Conservation (phyloP, 1,140 invertebrate species). For the Drosophila fuyamai region DNA sequence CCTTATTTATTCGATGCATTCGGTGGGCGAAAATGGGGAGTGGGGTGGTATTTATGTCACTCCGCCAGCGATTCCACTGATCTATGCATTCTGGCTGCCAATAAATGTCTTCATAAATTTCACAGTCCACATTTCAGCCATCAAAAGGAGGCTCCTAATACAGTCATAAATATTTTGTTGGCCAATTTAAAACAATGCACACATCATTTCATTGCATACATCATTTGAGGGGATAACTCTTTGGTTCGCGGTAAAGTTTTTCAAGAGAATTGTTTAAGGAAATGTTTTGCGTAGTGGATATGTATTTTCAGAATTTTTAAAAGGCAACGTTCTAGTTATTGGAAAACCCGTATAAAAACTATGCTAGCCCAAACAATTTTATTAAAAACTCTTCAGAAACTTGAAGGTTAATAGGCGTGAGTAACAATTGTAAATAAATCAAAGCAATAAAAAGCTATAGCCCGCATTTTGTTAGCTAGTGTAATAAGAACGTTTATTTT, state of each 20-base stretch:
- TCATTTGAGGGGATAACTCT: slow-evolving; percentile 27
- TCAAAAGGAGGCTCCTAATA: slow-evolving; percentile 45
- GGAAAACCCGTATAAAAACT: too few relatives aligned
- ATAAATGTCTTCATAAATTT: slow-evolving; percentile 81
- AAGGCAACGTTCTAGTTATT: too few relatives aligned
- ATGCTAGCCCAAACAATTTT: too few relatives aligned
- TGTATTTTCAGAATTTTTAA: slow-evolving; percentile 3
- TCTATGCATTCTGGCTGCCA: slow-evolving; percentile 70
- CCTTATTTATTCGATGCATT: slow-evolving; percentile 40
- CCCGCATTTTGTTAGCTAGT: slow-evolving; percentile 57
- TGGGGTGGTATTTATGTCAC: slow-evolving; percentile 65
- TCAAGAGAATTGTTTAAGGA: neutral
- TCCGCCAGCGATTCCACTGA: slow-evolving; percentile 64
- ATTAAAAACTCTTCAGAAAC: neutral
- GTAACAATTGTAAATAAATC: slow-evolving; percentile 42
- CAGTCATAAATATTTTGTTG: slow-evolving; percentile 68
- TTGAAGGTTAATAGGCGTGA: slow-evolving; percentile 71
- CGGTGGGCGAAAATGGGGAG: neutral
- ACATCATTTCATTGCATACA: slow-evolving; percentile 55
- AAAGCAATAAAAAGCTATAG: slow-evolving; percentile 18
- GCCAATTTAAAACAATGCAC: slow-evolving; percentile 61
- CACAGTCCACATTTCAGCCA: slow-evolving; percentile 51
- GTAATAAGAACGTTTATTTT: slow-evolving; percentile 27
- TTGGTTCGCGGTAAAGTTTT: neutral
- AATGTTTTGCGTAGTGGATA: neutral